phyloP scores from a whole-genome alignment of 2,888 invertebrate genomes.

The Mythimna lalbum region DNA sequence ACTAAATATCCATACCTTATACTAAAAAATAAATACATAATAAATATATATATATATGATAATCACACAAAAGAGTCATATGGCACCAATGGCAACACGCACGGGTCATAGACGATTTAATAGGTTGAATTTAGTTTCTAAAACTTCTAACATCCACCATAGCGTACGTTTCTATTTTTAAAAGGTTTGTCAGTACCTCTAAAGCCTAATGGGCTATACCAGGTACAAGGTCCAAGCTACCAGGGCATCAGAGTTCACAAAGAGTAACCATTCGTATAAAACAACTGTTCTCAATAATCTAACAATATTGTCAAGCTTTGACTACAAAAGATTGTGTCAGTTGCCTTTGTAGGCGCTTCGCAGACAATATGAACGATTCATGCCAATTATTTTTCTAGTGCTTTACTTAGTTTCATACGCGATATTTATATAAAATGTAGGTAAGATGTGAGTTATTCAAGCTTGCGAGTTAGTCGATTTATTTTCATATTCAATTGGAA shows the following conservation, averaged over 20 bases:
- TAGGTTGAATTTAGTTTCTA: background rate
- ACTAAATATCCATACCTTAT: too few relatives aligned
- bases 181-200: background rate
- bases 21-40: too few relatives aligned
- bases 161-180: background rate
- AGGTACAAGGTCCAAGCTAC: background rate
- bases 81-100: too few relatives aligned
- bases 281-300: slow-evolving; percentile 7
- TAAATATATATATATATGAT: too few relatives aligned
- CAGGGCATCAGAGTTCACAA: background rate
- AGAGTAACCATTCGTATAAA: slow-evolving; percentile 5
- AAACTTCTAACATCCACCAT: background rate
- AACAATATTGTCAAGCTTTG: slow-evolving; percentile 56
- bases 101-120: too few relatives aligned
- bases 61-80: too few relatives aligned
- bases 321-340: slow-evolving; percentile 59
- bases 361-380: slow-evolving; percentile 48
- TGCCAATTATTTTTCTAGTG: slow-evolving; percentile 72
- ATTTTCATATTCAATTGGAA: background rate
- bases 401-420: slow-evolving; percentile 32
- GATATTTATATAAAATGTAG: slow-evolving; percentile 27
- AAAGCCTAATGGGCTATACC: background rate
- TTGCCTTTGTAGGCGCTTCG: slow-evolving; percentile 61
- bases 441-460: slow-evolving; percentile 11
- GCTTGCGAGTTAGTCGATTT: background rate